phyloP scores from a whole-genome alignment of 2,888 invertebrate species.

The Drosophila nr. medialis region DNA sequence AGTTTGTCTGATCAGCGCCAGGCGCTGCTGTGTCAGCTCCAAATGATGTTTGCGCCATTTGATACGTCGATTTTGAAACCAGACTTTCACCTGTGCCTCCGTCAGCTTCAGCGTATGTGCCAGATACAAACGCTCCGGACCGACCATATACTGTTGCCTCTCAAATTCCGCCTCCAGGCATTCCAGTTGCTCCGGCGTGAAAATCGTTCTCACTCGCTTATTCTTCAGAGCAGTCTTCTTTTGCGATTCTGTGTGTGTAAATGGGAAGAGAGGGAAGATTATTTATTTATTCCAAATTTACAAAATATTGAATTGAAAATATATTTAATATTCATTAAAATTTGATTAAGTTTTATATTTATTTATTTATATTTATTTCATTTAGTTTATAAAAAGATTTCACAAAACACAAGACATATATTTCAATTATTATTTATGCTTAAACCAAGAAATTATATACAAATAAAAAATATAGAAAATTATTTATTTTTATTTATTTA shows the following conservation, averaged over 20 bases:
- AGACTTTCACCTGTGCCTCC: constrained; percentile 91
- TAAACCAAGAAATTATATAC: too few species aligned
- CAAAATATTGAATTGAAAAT: too few species aligned
- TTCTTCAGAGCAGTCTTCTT: constrained; percentile 86
- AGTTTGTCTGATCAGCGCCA: constrained; percentile 86
- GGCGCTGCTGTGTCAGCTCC: constrained; percentile 94
- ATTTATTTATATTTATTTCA: not conserved
- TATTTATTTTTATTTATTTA: not conserved
- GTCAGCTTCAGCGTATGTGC: constrained; percentile 86
- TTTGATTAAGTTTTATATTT: not conserved
- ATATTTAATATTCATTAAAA: too few species aligned
- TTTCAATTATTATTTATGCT: too few species aligned
- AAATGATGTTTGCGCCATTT: constrained; percentile 97
- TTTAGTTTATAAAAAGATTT: too few species aligned
- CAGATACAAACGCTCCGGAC: constrained; percentile 95
- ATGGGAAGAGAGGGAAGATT: not conserved
- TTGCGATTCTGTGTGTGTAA: constrained; percentile 81
- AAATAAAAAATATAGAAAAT: not conserved
- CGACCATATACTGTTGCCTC: constrained; percentile 98
- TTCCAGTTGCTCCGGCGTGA: constrained; percentile 98
- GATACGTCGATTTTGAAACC: constrained; percentile 97
- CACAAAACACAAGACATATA: too few species aligned
- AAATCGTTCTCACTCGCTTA: constrained; percentile 97
- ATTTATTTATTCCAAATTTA: too few species aligned
- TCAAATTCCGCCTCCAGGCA: constrained; percentile 97